These are phyloP conservation scores for Raja brachyura DNA, from an alignment of 2,113 vertebrate genomes.

Conservation along the genomic window DNA sequence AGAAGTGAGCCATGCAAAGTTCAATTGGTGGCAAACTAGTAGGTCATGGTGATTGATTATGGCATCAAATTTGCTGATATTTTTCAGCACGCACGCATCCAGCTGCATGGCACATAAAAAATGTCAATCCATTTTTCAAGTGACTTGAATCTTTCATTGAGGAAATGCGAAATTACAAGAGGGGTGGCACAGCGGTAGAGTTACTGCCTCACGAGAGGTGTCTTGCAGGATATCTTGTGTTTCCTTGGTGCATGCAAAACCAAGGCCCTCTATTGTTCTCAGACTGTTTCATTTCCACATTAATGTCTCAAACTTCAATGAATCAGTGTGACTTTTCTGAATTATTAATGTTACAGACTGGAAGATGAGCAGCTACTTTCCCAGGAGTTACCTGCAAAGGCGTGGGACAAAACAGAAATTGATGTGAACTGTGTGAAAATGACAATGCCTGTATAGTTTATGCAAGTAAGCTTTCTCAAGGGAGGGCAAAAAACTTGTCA, in stretches of 20 bases:
- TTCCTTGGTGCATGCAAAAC: background rate
- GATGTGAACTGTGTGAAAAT: slow-evolving; percentile 29
- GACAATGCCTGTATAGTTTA: background rate
- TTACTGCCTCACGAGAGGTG: no score
- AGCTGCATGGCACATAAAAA: background rate
- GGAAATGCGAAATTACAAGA: background rate
- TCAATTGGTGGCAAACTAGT: background rate
- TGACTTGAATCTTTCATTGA: background rate
- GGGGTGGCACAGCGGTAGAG: no score
- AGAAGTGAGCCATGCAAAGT: background rate
- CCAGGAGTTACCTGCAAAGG: background rate
- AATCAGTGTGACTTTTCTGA: background rate
- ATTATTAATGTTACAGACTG: slow-evolving; percentile 19
- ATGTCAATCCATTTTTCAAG: background rate
- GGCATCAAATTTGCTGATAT: background rate
- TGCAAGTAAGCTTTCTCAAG: slow-evolving; percentile 9
- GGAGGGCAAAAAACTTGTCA: background rate
- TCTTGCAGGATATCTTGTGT: background rate
- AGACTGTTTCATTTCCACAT: background rate
- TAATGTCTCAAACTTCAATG: slow-evolving; percentile 34
- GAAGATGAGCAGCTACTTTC: background rate
- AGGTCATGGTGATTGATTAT: background rate
- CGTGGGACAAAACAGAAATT: background rate
- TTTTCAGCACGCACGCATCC: background rate
- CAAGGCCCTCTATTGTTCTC: background rate